These are phyloP conservation scores for Arctopsyche grandis DNA, from an alignment of 1,140 invertebrate species.

Conservation along the genomic window DNA sequence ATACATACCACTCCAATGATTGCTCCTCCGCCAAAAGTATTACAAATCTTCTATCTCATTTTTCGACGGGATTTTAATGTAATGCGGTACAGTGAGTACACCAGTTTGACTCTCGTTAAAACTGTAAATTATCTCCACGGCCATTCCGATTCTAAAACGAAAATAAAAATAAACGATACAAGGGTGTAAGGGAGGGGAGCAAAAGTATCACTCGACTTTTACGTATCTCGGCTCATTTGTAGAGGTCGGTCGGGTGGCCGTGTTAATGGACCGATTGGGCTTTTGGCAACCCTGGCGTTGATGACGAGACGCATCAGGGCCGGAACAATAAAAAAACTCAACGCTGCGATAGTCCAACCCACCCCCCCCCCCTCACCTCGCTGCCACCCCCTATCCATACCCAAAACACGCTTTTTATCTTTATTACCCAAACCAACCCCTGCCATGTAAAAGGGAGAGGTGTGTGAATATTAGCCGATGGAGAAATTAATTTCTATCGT, in stretches of 20 bases:
- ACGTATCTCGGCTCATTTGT: constrained; percentile 20
- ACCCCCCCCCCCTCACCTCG: background rate
- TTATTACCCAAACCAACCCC: constrained; percentile 7
- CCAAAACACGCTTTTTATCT: constrained; percentile 36
- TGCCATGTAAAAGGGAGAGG: background rate
- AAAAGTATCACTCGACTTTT: background rate
- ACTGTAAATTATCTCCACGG: too few relatives aligned
- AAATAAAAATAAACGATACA: background rate
- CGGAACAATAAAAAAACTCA: constrained; percentile 41
- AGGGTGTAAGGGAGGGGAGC: background rate
- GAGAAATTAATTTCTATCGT: constrained; percentile 20
- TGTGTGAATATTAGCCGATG: background rate
- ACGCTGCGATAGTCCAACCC: constrained; percentile 3
- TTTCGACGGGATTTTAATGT: too few relatives aligned
- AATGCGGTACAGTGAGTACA: too few relatives aligned
- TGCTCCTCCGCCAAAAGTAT: too few relatives aligned
- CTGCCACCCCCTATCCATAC: background rate
- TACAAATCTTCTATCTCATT: too few relatives aligned
- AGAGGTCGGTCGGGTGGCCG: background rate
- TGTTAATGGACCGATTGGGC: constrained; percentile 17
- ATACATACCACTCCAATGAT: too few relatives aligned
- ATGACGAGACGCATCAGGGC: constrained; percentile 42
- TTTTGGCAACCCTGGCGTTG: background rate
- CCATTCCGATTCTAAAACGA: too few relatives aligned
- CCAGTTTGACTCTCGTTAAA: too few relatives aligned